phyloP scores from a whole-genome alignment of 1,140 invertebrate genomes.

The Cydia strobilella region DNA sequence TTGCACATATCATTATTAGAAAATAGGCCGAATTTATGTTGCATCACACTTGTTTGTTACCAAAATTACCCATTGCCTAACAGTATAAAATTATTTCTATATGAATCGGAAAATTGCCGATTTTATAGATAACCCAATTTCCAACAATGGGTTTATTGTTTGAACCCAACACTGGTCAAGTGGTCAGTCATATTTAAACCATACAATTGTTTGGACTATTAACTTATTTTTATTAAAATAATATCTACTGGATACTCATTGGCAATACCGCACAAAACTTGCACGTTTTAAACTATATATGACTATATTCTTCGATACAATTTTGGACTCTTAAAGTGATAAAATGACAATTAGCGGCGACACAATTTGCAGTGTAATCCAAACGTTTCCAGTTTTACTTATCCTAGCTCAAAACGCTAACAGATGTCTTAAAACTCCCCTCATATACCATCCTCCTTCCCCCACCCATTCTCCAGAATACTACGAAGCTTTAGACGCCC shows the following conservation, averaged over 20 bases:
- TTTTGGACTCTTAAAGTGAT: background rate
- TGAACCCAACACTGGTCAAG: background rate
- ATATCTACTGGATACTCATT: no score
- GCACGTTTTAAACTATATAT: background rate
- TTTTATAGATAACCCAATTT: conserved; percentile 23
- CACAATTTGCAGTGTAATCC: conserved; percentile 63
- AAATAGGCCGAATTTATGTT: background rate
- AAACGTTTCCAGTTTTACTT: conserved; percentile 64
- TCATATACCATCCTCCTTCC: conserved; percentile 65
- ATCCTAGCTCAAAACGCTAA: conserved; percentile 68
- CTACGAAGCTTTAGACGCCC: conserved; percentile 63
- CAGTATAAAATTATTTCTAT: background rate
- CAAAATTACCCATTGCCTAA: background rate
- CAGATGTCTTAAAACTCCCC: conserved; percentile 63
- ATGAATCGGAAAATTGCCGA: conserved; percentile 8
- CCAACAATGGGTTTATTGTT: background rate
- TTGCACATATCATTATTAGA: background rate
- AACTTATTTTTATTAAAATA: no score
- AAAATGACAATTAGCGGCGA: conserved; percentile 55
- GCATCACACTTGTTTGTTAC: background rate
- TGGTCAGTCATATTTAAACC: background rate
- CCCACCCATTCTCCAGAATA: conserved; percentile 67
- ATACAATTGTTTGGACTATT: background rate
- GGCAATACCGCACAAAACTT: no score
- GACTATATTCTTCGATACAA: background rate